Evolutionary conservation across 2,797 vertebrate genomes (phyloP).

Genomic region (Sebastolobus alascanus): DNA sequence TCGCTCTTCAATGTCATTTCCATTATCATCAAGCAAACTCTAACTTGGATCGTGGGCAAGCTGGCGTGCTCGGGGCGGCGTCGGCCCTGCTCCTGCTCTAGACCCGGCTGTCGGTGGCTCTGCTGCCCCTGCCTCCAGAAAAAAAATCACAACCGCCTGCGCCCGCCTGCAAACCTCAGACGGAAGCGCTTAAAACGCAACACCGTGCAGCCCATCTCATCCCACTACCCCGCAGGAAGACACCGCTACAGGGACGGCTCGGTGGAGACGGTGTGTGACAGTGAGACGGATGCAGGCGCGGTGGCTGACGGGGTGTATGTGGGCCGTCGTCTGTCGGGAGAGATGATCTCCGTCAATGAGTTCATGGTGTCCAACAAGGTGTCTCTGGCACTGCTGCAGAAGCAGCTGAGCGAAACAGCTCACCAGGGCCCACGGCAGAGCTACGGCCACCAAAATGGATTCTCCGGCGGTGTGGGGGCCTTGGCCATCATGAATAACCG

Average conservation of each 20-base stretch:
- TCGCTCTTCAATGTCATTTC: constrained; percentile 90
- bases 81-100: constrained; percentile 74
- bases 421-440: constrained; percentile 86
- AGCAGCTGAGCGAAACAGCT: constrained; percentile 87
- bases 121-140: constrained; percentile 77
- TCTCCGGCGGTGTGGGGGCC: constrained; percentile 86
- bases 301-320: constrained; percentile 71
- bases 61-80: constrained; percentile 71
- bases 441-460: constrained; percentile 83
- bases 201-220: constrained; percentile 78
- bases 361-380: constrained; percentile 87
- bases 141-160: constrained; percentile 59
- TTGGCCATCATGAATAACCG: constrained; percentile 89
- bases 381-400: constrained; percentile 87
- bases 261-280: constrained; percentile 86
- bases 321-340: constrained; percentile 84
- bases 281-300: constrained; percentile 81
- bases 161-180: constrained; percentile 56
- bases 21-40: constrained; percentile 88
- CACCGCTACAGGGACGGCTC: constrained; percentile 79
- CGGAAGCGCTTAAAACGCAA: constrained; percentile 80
- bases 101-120: constrained; percentile 59
- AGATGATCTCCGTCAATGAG: constrained; percentile 88
- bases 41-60: constrained; percentile 87
- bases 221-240: constrained; percentile 63